phyloP scores from a whole-genome alignment of 2,797 vertebrate genomes.

The Sebastes goodei region DNA sequence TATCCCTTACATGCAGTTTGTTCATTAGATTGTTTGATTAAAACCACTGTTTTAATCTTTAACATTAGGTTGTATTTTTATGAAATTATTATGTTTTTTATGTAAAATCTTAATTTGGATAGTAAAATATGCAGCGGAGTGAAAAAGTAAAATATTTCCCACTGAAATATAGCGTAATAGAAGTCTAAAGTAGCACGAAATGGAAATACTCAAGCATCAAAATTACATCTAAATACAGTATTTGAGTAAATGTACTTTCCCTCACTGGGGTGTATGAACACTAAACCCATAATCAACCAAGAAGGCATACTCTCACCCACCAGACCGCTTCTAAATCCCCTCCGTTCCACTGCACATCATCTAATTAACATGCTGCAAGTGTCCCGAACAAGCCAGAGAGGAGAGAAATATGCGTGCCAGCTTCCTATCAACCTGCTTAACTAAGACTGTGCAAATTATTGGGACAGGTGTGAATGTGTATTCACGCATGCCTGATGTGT shows the following conservation, averaged over 20 bases:
- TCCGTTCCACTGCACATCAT: constrained; percentile 22
- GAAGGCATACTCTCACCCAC: neutral
- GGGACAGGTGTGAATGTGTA: constrained; percentile 32
- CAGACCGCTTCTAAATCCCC: constrained; percentile 23
- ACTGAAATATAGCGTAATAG: neutral
- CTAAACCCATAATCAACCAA: constrained; percentile 2
- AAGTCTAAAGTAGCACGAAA: too few relatives aligned
- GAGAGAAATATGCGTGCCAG: neutral
- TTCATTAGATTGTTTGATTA: neutral
- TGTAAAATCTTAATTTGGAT: neutral
- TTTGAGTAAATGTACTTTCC: too few relatives aligned
- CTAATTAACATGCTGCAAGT: constrained; percentile 41
- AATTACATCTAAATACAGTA: too few relatives aligned
- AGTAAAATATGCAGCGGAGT: neutral
- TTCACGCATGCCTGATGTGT: constrained; percentile 10
- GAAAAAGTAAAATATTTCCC: neutral
- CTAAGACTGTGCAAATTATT: constrained; percentile 36
- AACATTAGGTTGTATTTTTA: neutral
- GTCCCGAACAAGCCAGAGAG: constrained; percentile 17
- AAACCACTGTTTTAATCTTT: neutral
- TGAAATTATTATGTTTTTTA: rapidly evolving
- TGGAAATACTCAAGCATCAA: too few relatives aligned
- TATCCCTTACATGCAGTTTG: neutral
- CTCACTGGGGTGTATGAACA: neutral
- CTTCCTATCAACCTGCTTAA: constrained; percentile 35